Percentiles rank a stretch among this genome's conserved stretches.
These are phyloP conservation scores for Xenopus petersii DNA, from an alignment of 2,797 vertebrate species.

Conservation along the genomic window DNA sequence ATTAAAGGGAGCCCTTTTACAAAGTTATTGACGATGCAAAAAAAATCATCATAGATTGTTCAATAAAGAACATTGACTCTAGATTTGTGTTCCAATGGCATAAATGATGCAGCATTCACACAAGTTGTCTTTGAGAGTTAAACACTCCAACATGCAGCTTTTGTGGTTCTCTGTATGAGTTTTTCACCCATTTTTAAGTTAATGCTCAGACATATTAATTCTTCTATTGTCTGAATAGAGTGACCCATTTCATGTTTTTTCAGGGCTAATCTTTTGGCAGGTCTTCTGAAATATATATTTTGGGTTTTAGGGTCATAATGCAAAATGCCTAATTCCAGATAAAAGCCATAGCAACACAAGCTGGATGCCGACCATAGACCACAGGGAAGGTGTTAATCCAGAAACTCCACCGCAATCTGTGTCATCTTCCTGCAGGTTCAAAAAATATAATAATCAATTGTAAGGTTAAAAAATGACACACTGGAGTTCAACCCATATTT, in stretches of 20 bases:
- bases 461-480: too few relatives aligned
- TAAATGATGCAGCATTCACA: conserved; percentile 70
- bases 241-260: conserved; percentile 54
- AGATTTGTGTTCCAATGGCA: conserved; percentile 59
- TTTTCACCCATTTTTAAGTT: conserved; percentile 52
- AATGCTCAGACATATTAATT: conserved; percentile 49
- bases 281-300: conserved; percentile 62
- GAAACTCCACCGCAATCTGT: conserved; percentile 89
- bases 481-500: too few relatives aligned
- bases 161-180: conserved; percentile 55
- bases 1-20: conserved; percentile 68
- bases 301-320: conserved; percentile 72
- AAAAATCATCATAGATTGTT: conserved; percentile 50
- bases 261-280: conserved; percentile 64
- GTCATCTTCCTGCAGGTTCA: conserved; percentile 83
- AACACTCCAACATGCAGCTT: conserved; percentile 73
- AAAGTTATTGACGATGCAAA: conserved; percentile 32
- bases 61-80: conserved; percentile 55
- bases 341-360: conserved; percentile 85
- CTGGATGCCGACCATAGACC: conserved; percentile 80
- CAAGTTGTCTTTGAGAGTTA: conserved; percentile 62
- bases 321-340: conserved; percentile 73
- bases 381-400: conserved; percentile 80
- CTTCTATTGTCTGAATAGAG: conserved; percentile 58
- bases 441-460: conserved; percentile 33